Base-by-base conservation (phyloP, 2,113 vertebrate species). In the Nyctibius bracteatus region DNA sequence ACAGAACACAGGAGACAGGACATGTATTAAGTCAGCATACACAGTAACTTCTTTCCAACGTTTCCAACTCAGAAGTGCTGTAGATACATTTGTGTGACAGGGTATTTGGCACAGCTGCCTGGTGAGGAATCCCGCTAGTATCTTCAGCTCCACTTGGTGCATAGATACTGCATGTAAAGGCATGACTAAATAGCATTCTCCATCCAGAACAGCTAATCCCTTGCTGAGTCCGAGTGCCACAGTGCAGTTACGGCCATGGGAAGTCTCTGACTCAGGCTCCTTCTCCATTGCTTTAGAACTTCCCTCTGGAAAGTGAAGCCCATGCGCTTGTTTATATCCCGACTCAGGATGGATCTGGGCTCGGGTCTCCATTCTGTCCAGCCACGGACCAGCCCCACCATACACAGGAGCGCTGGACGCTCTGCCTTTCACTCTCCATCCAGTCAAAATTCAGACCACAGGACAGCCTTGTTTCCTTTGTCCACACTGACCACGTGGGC, bases 401-500 rank as follows among this genome's bases (percentile, higher is more conserved):
- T 17, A n/a, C 83, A 27, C 68, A 51, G 91, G 33, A 80, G 41
- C 1, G 3, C 54, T 23, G 78, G 72, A 86, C 1, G 9, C 73
- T 87, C 57, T 43, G 71, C 61, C 62, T 33, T 44, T 37, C 77
- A 30, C 25, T 18, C 58, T 63, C 44, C 5, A 0, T 51, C 39
- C 78, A 75, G 66, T 99, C 98, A 99, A 51, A 99, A 97, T 46
- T 99, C 99, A 5, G 99, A 98, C 99, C 99, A 99, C 57, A 99
- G 98, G 86, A 99, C 98, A 33, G 99, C 99, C 90, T 98, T 99
- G 97, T 98, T 99, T 93, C 99, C 99, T 94, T 99, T 99, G 98
- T 99, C 99, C 98, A 99, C 99, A 25, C 99, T 99, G 91, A 98
- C 98, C 51, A 99, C 99, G 1, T 98, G 98, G 6, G 98, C 87